Evolutionary conservation across 2,888 invertebrate species (phyloP).

Genomic region (Drosophila demipolita): DNA sequence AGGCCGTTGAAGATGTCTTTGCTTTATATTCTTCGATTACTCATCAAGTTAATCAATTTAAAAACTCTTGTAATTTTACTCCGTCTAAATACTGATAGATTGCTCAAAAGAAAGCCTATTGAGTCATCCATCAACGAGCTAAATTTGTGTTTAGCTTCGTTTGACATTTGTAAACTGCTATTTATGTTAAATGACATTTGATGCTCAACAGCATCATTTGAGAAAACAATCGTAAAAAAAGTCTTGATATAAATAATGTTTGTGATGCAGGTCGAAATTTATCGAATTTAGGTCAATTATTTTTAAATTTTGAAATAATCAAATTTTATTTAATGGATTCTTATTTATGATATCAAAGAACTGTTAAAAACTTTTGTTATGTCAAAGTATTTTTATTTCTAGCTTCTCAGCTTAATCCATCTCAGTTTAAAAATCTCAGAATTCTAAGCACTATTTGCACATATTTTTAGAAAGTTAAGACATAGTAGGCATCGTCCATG

Average conservation of each 20-base stretch:
- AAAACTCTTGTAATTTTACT: neutral
- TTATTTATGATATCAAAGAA: neutral
- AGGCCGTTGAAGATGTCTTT: neutral
- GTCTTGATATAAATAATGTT: constrained; percentile 5
- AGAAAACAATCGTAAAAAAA: neutral
- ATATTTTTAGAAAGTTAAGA: neutral
- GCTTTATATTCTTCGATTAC: neutral
- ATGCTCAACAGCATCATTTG: neutral
- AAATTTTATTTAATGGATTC: neutral
- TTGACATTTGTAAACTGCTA: constrained; percentile 16
- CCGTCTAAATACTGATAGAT: neutral
- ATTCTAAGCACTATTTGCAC: neutral
- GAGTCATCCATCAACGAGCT: neutral
- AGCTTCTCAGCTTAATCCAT: neutral
- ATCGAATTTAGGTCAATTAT: constrained; percentile 9
- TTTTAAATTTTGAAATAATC: neutral
- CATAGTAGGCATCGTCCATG: constrained; percentile 12
- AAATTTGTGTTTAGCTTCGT: neutral
- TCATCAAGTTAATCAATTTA: neutral
- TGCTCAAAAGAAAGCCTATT: neutral
- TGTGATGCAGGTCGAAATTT: constrained; percentile 1
- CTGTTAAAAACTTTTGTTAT: neutral
- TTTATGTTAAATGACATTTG: constrained; percentile 16
- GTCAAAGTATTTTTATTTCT: neutral
- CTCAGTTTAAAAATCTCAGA: neutral